A percentile compares a stretch with the other conserved stretches of the same genome.
phyloP scores from a whole-genome alignment of 2,113 vertebrate species.

The Eonycteris spelaea region DNA sequence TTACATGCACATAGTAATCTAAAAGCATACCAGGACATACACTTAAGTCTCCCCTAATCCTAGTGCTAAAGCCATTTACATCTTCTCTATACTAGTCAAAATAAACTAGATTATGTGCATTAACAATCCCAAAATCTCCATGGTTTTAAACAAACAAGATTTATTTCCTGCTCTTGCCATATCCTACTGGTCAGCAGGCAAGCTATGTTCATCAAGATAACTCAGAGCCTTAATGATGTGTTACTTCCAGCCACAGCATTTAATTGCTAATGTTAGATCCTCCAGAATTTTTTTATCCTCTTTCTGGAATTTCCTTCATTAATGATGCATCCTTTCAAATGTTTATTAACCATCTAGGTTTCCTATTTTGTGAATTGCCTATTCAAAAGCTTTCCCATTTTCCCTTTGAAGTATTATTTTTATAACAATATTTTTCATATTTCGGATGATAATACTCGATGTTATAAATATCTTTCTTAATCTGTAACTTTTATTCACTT shows the following conservation, averaged over 20 bases:
- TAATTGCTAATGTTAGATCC: neutral
- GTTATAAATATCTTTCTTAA: neutral
- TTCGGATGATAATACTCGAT: neutral
- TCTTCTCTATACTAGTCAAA: neutral
- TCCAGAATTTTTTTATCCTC: neutral
- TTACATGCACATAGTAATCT: neutral
- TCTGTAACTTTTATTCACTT: neutral
- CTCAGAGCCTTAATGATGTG: neutral
- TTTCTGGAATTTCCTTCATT: slow-evolving; percentile 3
- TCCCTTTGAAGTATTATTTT: neutral
- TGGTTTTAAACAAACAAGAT: neutral
- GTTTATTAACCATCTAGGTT: neutral
- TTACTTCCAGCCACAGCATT: neutral
- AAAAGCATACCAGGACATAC: neutral
- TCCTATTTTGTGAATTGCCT: neutral
- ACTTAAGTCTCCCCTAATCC: neutral
- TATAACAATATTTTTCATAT: slow-evolving; percentile 3
- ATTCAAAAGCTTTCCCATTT: slow-evolving; percentile 28
- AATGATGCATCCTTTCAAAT: neutral
- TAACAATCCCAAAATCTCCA: neutral
- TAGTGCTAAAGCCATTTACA: neutral
- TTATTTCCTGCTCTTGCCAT: neutral
- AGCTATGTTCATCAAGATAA: neutral
- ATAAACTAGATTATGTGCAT: slow-evolving; percentile 3
- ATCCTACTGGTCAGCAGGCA: neutral